Percentiles rank a stretch among this genome's conserved stretches.
These are phyloP conservation scores for Eclectus roratus DNA, from an alignment of 2,113 vertebrate genomes.

Conservation along the genomic window DNA sequence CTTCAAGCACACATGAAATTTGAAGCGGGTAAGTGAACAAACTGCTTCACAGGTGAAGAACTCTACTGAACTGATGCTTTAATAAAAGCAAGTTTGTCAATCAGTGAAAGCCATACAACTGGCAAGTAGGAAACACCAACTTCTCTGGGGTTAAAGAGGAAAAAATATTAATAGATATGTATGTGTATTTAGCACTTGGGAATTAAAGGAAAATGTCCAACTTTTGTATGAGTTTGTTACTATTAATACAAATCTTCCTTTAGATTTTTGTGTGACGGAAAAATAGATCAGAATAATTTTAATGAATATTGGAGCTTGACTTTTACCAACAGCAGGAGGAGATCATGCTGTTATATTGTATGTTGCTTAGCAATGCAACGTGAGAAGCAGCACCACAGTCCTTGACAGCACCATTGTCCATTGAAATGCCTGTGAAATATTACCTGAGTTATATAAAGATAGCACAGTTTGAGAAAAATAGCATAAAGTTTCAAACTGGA, in stretches of 20 bases:
- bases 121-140: not conserved
- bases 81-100: not conserved
- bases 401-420: conserved; percentile 64
- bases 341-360: conserved; percentile 65
- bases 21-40: not conserved
- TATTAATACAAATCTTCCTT: not conserved
- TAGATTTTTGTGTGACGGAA: not conserved
- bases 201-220: not conserved
- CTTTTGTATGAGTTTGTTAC: not conserved
- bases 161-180: not conserved
- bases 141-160: not conserved
- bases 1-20: not conserved
- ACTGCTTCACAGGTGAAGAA: not conserved
- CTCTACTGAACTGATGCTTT: not conserved
- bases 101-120: not conserved
- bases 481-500: conserved; percentile 19
- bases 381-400: conserved; percentile 62
- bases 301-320: conserved; percentile 37
- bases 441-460: conserved; percentile 61
- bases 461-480: conserved; percentile 16
- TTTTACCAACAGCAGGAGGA: conserved; percentile 39
- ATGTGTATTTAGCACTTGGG: not conserved
- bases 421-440: conserved; percentile 63
- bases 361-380: conserved; percentile 69
- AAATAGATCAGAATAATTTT: conserved; percentile 36